Conservation (phyloP, 2,113 vertebrate genomes). For the Calonectris borealis region DNA sequence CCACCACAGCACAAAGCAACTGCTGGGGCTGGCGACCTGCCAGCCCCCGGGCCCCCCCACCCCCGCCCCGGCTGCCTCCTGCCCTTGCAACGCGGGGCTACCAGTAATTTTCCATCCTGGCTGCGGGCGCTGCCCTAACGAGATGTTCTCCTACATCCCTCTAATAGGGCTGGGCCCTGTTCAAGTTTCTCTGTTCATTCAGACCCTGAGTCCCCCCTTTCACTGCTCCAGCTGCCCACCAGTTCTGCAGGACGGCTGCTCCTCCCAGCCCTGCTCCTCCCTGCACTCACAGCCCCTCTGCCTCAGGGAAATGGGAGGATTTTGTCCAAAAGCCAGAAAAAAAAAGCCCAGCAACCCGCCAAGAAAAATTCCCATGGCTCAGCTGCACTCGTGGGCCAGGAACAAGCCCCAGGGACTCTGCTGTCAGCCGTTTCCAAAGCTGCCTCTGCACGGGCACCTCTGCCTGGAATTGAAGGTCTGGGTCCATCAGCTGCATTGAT, state of each 20-base stretch:
- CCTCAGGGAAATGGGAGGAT: not conserved
- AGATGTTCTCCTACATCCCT: not conserved
- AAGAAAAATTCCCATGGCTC: not conserved
- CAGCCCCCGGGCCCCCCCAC: not conserved
- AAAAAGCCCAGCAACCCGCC: not conserved
- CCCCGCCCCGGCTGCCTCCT: not conserved
- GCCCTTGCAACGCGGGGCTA: not conserved
- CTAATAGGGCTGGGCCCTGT: not conserved
- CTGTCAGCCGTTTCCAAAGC: not conserved
- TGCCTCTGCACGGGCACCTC: not conserved
- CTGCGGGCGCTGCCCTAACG: not conserved
- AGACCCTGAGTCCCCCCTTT: not conserved
- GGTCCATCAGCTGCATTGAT: not conserved
- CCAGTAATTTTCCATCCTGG: constrained; percentile 61
- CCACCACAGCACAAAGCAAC: not conserved
- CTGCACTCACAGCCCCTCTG: not conserved
- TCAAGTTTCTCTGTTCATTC: not conserved
- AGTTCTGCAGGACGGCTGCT: not conserved
- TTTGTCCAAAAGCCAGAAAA: not conserved
- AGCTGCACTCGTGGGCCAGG: not conserved
- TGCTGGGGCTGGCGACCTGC: not conserved
- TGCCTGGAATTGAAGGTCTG: not conserved
- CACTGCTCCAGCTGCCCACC: not conserved
- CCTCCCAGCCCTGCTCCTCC: not conserved
- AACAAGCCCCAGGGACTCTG: not conserved